phyloP scores from a whole-genome alignment of 1,140 invertebrate genomes.

The Pogonus chalceus region DNA sequence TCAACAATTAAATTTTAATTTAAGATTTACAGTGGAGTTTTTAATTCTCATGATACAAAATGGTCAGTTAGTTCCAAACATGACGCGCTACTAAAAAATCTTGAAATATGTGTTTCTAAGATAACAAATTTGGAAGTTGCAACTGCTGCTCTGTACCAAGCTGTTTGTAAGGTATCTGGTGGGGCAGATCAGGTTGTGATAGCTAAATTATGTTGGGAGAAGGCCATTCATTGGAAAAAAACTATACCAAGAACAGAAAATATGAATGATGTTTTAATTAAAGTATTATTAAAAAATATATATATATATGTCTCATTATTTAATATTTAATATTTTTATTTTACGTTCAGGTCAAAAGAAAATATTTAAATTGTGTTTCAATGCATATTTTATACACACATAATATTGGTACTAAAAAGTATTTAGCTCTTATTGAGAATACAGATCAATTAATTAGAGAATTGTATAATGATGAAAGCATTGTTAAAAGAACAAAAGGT shows the following conservation, averaged over 20 bases:
- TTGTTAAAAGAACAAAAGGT: constrained; percentile 16
- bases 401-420: constrained; percentile 20
- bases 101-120: constrained; percentile 24
- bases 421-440: constrained; percentile 18
- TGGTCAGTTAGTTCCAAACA: constrained; percentile 23
- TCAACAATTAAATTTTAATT: constrained; percentile 2
- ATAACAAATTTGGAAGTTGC: constrained; percentile 24
- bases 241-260: not conserved
- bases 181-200: constrained; percentile 28
- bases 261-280: not conserved
- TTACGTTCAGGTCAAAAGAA: constrained; percentile 23
- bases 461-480: constrained; percentile 25
- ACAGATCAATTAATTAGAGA: constrained; percentile 23
- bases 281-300: not conserved
- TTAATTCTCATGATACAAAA: constrained; percentile 11
- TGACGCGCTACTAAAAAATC: constrained; percentile 21
- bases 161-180: constrained; percentile 14
- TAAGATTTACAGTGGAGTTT: constrained; percentile 15
- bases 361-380: constrained; percentile 21
- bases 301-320: not conserved
- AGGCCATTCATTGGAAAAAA: not conserved
- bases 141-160: constrained; percentile 25
- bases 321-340: not conserved
- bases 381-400: constrained; percentile 25
- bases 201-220: constrained; percentile 23